Evolutionary conservation across 2,113 vertebrate species (phyloP).

Genomic region (Dasypus novemcinctus): DNA sequence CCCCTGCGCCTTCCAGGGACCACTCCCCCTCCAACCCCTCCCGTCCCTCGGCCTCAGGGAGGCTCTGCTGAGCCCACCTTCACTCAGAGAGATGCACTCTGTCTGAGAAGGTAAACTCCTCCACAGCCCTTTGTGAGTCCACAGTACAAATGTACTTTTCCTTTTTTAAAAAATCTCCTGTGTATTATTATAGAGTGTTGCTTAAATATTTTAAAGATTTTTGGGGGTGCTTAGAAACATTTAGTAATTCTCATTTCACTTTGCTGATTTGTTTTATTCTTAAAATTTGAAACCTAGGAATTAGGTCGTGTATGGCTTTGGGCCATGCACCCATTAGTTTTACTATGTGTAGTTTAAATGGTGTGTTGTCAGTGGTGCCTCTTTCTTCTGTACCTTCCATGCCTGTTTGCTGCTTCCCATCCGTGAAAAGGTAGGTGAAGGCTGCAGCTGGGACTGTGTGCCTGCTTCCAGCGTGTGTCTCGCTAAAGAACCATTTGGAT

Average conservation of each 20-base stretch:
- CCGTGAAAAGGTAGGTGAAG: background rate
- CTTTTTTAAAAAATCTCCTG: conserved; percentile 50
- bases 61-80: background rate
- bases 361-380: background rate
- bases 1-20: conserved; percentile 17
- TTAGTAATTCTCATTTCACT: conserved; percentile 60
- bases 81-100: background rate
- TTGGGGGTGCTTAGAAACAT: conserved; percentile 43
- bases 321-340: background rate
- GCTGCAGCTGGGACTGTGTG: background rate
- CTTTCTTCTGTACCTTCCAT: background rate
- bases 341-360: background rate
- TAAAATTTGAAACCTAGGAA: conserved; percentile 28
- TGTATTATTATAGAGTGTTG: conserved; percentile 68
- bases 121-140: conserved; percentile 34
- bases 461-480: background rate
- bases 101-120: conserved; percentile 39
- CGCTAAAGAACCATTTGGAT: background rate
- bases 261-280: conserved; percentile 23
- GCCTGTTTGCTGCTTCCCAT: background rate
- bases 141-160: background rate
- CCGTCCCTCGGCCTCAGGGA: background rate
- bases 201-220: conserved; percentile 58
- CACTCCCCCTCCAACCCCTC: conserved; percentile 13
- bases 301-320: background rate